Conservation (phyloP, 2,888 invertebrate species). For the Saturnia japonica region DNA sequence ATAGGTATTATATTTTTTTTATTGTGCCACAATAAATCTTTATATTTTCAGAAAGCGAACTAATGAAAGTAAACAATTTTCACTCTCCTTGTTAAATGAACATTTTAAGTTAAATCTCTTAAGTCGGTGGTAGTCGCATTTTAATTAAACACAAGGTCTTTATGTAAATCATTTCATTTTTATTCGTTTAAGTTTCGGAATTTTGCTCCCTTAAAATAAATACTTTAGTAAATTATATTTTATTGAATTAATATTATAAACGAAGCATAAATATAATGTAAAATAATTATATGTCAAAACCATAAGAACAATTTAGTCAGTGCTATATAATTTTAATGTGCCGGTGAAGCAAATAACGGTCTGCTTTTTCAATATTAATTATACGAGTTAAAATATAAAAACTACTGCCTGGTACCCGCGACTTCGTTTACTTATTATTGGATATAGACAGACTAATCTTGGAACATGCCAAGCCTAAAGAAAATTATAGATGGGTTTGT, state of each 20-base stretch:
- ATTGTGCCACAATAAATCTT: neutral
- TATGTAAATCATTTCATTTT: slow-evolving; percentile 32
- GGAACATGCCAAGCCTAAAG: too few species aligned
- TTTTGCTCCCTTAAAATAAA: neutral
- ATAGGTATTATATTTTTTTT: neutral
- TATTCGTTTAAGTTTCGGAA: slow-evolving; percentile 22
- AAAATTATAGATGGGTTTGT: too few species aligned
- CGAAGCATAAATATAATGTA: neutral
- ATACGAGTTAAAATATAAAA: neutral
- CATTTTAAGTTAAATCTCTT: slow-evolving; percentile 37
- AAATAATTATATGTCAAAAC: neutral
- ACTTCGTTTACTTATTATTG: too few species aligned
- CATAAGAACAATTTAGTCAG: neutral
- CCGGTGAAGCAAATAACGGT: neutral
- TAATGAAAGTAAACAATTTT: slow-evolving; percentile 32
- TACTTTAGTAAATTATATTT: neutral
- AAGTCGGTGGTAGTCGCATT: slow-evolving; percentile 34
- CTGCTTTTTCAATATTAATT: neutral
- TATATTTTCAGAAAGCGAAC: slow-evolving; percentile 11
- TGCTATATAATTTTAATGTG: slow-evolving; percentile 1
- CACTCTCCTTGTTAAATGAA: slow-evolving; percentile 32
- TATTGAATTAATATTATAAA: neutral
- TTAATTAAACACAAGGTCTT: slow-evolving; percentile 37
- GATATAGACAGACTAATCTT: too few species aligned
- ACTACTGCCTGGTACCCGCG: too few species aligned